phyloP scores from a whole-genome alignment of 2,888 invertebrate genomes.

The Zaprionus lineosus region DNA sequence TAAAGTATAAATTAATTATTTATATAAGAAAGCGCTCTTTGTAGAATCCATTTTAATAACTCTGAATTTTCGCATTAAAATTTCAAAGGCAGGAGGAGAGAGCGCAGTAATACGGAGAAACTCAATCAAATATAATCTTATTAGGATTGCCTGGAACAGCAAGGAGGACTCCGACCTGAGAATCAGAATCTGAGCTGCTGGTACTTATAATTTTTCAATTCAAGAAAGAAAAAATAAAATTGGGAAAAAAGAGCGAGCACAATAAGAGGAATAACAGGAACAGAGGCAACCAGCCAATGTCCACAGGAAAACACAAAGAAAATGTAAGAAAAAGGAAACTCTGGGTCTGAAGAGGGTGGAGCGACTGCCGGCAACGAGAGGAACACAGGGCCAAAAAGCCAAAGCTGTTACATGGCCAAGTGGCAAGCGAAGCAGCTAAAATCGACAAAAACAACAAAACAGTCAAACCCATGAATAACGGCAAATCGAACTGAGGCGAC shows the following conservation, averaged over 20 bases:
- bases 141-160: conserved; percentile 41
- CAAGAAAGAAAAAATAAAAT: conserved; percentile 18
- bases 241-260: background rate
- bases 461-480: conserved; percentile 36
- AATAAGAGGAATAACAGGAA: conserved; percentile 34
- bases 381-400: conserved; percentile 24
- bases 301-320: conserved; percentile 14
- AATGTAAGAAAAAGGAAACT: conserved; percentile 5
- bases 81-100: background rate
- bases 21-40: too few species aligned
- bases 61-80: conserved; percentile 11
- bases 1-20: too few species aligned
- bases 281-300: conserved; percentile 35
- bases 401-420: conserved; percentile 39
- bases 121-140: conserved; percentile 74
- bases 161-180: background rate
- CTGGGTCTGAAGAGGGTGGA: background rate
- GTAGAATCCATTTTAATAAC: too few species aligned
- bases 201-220: conserved; percentile 43
- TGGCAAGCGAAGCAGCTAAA: conserved; percentile 21
- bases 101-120: conserved; percentile 32
- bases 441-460: conserved; percentile 38
- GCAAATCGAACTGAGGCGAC: conserved; percentile 43
- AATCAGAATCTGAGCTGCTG: conserved; percentile 14
- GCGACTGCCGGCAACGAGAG: conserved; percentile 6